Percentiles rank a stretch among this genome's conserved stretches.
Evolutionary conservation across 2,113 vertebrate genomes (phyloP).

Genomic region (Limnothrissa miodon): DNA sequence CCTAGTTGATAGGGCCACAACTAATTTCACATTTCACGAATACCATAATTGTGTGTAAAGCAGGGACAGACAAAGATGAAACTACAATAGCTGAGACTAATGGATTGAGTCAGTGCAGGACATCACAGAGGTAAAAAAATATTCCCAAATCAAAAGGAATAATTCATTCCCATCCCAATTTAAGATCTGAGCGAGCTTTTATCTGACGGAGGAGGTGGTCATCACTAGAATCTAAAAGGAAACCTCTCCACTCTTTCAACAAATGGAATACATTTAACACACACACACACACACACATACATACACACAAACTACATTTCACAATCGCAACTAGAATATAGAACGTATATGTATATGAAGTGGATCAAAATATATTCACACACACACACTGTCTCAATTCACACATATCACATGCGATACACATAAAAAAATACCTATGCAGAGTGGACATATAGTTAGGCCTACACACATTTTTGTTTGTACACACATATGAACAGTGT

Average conservation of each 20-base stretch:
- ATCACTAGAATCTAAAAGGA: conserved; percentile 38
- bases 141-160: conserved; percentile 48
- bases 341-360: neutral
- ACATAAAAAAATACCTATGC: too few species aligned
- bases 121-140: conserved; percentile 13
- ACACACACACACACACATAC: neutral
- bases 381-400: too few species aligned
- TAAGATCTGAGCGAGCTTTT: conserved; percentile 40
- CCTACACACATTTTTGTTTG: too few species aligned
- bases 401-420: too few species aligned
- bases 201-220: conserved; percentile 47
- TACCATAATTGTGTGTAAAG: neutral
- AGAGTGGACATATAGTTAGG: too few species aligned
- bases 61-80: conserved; percentile 24
- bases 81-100: conserved; percentile 35
- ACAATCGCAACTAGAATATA: neutral
- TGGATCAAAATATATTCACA: neutral
- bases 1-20: neutral
- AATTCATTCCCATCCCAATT: conserved; percentile 45
- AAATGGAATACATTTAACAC: conserved; percentile 11
- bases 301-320: neutral
- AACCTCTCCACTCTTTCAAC: conserved; percentile 16
- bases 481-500: too few species aligned
- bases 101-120: conserved; percentile 25
- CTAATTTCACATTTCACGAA: conserved; percentile 3